These are phyloP conservation scores for Slavum lentiscoides DNA, from an alignment of 2,888 invertebrate genomes.

Conservation along the genomic window DNA sequence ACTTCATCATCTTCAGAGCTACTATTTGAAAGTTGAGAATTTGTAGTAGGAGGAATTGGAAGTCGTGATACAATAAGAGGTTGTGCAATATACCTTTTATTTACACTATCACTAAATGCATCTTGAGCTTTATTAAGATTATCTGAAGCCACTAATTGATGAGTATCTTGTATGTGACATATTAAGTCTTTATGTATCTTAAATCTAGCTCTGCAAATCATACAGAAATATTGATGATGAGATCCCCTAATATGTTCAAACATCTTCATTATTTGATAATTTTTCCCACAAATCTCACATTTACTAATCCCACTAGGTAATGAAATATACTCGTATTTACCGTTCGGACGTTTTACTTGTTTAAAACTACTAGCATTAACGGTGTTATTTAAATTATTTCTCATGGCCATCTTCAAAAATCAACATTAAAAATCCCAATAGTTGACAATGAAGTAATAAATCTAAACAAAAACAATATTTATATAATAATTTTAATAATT, in stretches of 20 bases:
- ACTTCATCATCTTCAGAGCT: slow-evolving; percentile 50
- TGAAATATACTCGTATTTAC: slow-evolving; percentile 45
- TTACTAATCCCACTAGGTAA: slow-evolving; percentile 31
- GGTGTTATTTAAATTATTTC: slow-evolving; percentile 41
- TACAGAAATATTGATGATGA: slow-evolving; percentile 42
- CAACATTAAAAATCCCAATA: slow-evolving; percentile 29
- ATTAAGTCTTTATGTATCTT: slow-evolving; percentile 44
- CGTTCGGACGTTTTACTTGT: slow-evolving; percentile 39
- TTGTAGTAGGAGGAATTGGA: slow-evolving; percentile 28
- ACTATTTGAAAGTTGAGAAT: slow-evolving; percentile 32
- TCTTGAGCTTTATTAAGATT: slow-evolving; percentile 46
- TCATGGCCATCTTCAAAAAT: slow-evolving; percentile 43
- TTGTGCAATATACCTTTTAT: slow-evolving; percentile 44
- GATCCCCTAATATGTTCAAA: slow-evolving; percentile 43
- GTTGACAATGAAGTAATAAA: slow-evolving; percentile 4
- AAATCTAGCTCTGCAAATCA: slow-evolving; percentile 48
- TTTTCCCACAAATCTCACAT: slow-evolving; percentile 48
- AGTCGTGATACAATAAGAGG: slow-evolving; percentile 7
- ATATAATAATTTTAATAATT: neutral
- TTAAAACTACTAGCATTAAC: slow-evolving; percentile 25
- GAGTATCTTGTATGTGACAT: slow-evolving; percentile 35
- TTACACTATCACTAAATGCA: slow-evolving; percentile 24
- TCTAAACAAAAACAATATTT: slow-evolving; percentile 17
- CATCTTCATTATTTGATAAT: slow-evolving; percentile 42
- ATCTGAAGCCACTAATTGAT: slow-evolving; percentile 48